Base-by-base conservation (phyloP, 64 coral and sea anemone genomes). In the Astreopora myriophthalma region DNA sequence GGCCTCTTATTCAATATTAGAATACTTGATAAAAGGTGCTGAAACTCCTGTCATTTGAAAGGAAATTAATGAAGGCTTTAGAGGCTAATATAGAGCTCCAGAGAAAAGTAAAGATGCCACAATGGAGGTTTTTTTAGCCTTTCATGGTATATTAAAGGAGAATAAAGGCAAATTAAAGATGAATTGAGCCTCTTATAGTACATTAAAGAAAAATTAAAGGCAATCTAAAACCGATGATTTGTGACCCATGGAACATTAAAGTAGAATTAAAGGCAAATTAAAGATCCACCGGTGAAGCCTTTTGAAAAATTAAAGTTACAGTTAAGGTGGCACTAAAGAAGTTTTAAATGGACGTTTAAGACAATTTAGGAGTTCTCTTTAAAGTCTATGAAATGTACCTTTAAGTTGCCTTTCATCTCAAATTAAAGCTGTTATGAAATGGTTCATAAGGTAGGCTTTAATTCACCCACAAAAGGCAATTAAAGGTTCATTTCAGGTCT, bases 401-500 rank as follows among this genome's bases (percentile, higher is more conserved):
- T 67, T 67, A 67, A 67, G 63, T 67, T 24, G 22, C 7, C 63
- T 67, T 67, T 67, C 20, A 27, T 26, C 20, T 67, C 22, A 67
- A 67, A 67, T 67, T 67, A 67, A 67, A 67, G 63, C 63, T 67
- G 63, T 67, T 5, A 67, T 24, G 19, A 67, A 67, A 67, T 67
- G 63, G 63, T 67, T 67, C 63, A 67, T 67, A 67, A 67, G 25
- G 22, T 67, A 67, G 20, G 22, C 63, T 67, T 67, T 67, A 67
- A 67, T 67, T 67, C 20, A 67, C 63, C 22, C 63, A 67, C 22
- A 67, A 67, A 67, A 67, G 26, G 8, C 63, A 67, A 67, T 67
- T 67, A 67, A 67, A 67, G 63, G 63, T 67, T 24, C 63, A 67
- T 67, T 67, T 67, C 19, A 67, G 63, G 63, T 67, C 63, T 67